Conservation (phyloP, 2,888 invertebrate genomes). For the Apodemia hepburni region DNA sequence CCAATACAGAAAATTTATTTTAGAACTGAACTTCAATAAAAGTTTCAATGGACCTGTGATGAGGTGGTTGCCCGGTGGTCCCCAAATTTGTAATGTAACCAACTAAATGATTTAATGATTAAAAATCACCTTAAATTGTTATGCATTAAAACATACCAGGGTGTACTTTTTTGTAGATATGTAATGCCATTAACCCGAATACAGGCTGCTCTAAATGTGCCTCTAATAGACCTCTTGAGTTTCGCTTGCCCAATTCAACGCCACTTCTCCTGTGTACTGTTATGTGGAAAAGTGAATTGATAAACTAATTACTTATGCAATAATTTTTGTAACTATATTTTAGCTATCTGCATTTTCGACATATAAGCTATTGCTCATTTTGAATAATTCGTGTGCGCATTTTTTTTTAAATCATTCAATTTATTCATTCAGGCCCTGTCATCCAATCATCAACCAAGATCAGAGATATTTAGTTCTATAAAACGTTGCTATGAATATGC, state of each 20-base stretch:
- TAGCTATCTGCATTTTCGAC: not conserved
- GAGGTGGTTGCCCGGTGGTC: no score
- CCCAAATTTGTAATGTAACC: no score
- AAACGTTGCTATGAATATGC: no score
- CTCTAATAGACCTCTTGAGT: conserved; percentile 69
- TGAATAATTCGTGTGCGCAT: no score
- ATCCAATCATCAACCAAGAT: no score
- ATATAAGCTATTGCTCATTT: no score
- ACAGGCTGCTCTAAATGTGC: conserved; percentile 66
- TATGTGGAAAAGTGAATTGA: conserved; percentile 34
- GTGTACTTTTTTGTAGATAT: conserved; percentile 11
- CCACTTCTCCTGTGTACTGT: conserved; percentile 60
- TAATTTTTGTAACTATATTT: conserved; percentile 19
- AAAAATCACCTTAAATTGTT: conserved; percentile 1
- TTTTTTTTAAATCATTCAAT: no score
- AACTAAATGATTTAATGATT: not conserved
- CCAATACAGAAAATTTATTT: no score
- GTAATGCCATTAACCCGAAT: conserved; percentile 67
- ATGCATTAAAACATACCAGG: not conserved
- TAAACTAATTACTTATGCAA: not conserved
- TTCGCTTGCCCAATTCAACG: conserved; percentile 62
- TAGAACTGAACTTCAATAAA: no score
- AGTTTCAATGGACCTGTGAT: no score
- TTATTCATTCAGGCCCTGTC: no score
- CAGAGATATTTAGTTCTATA: no score